These are phyloP conservation scores for Paraescarpia echinospica DNA, from an alignment of 1,140 invertebrate species.

Conservation along the genomic window DNA sequence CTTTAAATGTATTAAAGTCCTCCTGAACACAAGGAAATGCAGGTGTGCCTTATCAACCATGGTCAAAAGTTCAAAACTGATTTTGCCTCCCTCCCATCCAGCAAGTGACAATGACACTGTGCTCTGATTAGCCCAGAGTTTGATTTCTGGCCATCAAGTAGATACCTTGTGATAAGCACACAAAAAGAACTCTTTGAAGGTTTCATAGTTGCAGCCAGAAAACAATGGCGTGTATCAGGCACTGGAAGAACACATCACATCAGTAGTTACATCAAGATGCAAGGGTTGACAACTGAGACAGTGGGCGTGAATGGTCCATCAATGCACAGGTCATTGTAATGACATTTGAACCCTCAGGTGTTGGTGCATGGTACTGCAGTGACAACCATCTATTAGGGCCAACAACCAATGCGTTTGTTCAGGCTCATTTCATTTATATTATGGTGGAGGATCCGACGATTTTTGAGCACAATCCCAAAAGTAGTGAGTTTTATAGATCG, in stretches of 20 bases:
- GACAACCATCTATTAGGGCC: not conserved
- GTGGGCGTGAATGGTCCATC: not conserved
- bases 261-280: not conserved
- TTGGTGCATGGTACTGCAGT: not conserved
- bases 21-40: not conserved
- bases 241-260: not conserved
- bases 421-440: no score
- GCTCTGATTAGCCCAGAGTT: not conserved
- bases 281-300: not conserved
- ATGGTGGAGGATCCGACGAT: no score
- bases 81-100: not conserved
- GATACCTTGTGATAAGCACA: not conserved
- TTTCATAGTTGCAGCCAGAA: not conserved
- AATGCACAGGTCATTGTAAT: not conserved
- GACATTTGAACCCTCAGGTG: not conserved
- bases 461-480: no score
- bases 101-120: not conserved
- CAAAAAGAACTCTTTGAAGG: not conserved
- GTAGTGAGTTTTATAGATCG: no score
- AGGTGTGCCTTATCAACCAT: not conserved
- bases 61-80: not conserved
- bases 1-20: not conserved
- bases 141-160: not conserved
- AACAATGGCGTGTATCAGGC: not conserved
- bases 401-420: not conserved